phyloP scores from a whole-genome alignment of 2,888 invertebrate genomes.

The Boloria selene region DNA sequence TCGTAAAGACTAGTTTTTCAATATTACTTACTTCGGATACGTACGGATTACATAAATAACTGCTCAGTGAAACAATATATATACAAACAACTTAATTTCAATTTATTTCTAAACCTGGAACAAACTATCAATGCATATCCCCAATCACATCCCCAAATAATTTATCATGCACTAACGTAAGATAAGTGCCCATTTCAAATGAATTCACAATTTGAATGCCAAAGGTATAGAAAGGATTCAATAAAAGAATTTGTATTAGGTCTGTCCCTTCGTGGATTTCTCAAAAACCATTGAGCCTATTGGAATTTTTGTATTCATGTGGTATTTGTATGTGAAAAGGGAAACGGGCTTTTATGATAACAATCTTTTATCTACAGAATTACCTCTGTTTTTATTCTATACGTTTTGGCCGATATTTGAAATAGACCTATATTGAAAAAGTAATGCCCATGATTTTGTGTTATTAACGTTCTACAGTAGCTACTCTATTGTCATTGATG shows the following conservation, averaged over 20 bases:
- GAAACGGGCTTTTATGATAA: constrained; percentile 24
- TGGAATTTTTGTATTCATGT: constrained; percentile 28
- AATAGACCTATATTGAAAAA: not conserved
- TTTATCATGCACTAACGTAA: constrained; percentile 6
- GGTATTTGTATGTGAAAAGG: constrained; percentile 28
- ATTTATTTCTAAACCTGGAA: too few species aligned
- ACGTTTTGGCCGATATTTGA: not conserved
- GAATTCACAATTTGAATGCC: constrained; percentile 27
- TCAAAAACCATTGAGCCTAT: constrained; percentile 27
- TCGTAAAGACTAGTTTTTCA: too few species aligned
- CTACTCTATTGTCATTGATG: too few species aligned
- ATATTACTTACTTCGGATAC: too few species aligned
- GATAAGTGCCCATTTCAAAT: constrained; percentile 12
- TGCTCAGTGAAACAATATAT: too few species aligned
- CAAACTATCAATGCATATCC: constrained; percentile 1
- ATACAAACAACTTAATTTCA: too few species aligned
- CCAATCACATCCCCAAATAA: not conserved
- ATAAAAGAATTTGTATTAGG: constrained; percentile 27
- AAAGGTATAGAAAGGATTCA: constrained; percentile 21
- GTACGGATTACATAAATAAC: too few species aligned
- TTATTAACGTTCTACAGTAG: too few species aligned
- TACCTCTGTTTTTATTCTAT: constrained; percentile 15
- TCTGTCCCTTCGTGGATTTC: constrained; percentile 28
- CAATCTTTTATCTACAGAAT: constrained; percentile 21
- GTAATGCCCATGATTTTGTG: too few species aligned